Evolutionary conservation across 1,140 invertebrate genomes (phyloP), one percentile per base, ranked within the genome.

Genomic region (Nixonia krombeini): DNA sequence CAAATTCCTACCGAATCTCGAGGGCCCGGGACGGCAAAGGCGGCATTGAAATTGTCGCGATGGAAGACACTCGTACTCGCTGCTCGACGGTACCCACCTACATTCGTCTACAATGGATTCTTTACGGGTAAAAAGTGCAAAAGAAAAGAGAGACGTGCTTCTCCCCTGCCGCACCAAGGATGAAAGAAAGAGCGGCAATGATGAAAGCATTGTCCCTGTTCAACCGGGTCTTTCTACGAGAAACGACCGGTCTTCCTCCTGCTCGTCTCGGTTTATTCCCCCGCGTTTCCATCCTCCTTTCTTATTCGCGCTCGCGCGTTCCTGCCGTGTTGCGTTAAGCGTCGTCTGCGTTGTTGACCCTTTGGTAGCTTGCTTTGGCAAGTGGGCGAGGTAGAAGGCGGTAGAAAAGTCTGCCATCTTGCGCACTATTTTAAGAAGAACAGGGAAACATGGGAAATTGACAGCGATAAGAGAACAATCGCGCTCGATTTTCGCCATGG

Each of bases 201-300:
- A 85, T 85, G 80, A 84, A 85, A 85, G 82, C 81, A 84, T 85
- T 85, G 84, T 85, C 74, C 79, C 75, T 68, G 70, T 73, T 78
- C 71, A 76, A 75, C 70, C 41, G 29, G 53, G 65, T 58, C 57
- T 72, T 58, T 57, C 58, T 62, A 61, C 64, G 64, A 69, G 58
- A 68, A 55, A 51, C 68, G 64, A 58, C 42, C 61, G 61, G 57
- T 68, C 69, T 17, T 52, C 40, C 45, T 69, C 61, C 21, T 41
- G 25, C 33, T 62, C 41, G n/a, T n/a, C 50, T 52, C 46, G 35
- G 56, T 40, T 58, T 47, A 25, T 45, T 44, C 35, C 46, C 46
- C 23, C 57, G 15, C 18, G 8, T 46, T 65, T 41, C 29, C 26
- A 18, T 23, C 63, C 40, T 57, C 44, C 46, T 26, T 18, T 15